Evolutionary conservation across 2,888 invertebrate species (phyloP).

Genomic region (Lampropteryx suffumata): DNA sequence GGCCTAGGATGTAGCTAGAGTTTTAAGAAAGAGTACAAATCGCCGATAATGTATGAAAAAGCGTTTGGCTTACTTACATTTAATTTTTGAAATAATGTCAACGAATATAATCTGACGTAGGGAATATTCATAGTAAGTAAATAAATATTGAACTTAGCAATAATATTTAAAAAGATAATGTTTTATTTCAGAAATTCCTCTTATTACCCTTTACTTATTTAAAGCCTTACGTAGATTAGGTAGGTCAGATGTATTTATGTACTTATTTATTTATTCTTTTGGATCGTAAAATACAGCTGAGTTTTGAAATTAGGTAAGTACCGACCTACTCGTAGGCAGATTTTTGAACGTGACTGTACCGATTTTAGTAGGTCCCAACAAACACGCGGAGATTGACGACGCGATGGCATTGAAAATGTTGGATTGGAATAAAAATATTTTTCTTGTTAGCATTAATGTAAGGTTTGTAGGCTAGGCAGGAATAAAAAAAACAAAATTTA

Average conservation of each 20-base stretch:
- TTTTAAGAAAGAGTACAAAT: conserved; percentile 82
- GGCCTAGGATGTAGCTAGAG: conserved; percentile 82
- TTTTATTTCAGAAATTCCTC: conserved; percentile 52
- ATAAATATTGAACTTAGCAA: conserved; percentile 84
- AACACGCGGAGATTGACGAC: too few species aligned
- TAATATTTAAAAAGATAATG: conserved; percentile 68
- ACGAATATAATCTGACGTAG: conserved; percentile 84
- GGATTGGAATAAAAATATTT: too few species aligned
- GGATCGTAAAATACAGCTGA: too few species aligned
- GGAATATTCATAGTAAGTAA: conserved; percentile 80
- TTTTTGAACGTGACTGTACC: background rate
- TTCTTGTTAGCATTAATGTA: background rate
- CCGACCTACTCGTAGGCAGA: background rate
- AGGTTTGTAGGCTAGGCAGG: too few species aligned
- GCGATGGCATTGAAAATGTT: too few species aligned
- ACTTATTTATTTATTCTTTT: too few species aligned
- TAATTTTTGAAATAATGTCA: conserved; percentile 80
- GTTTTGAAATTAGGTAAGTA: too few species aligned
- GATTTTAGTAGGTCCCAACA: too few species aligned
- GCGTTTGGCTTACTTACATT: conserved; percentile 80
- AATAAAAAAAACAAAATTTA: too few species aligned
- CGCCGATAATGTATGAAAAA: conserved; percentile 75
- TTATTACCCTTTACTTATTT: too few species aligned
- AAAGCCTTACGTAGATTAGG: too few species aligned
- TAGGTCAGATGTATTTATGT: too few species aligned